Conservation (phyloP, 2,888 invertebrate species). For the Leptothorax acervorum region DNA sequence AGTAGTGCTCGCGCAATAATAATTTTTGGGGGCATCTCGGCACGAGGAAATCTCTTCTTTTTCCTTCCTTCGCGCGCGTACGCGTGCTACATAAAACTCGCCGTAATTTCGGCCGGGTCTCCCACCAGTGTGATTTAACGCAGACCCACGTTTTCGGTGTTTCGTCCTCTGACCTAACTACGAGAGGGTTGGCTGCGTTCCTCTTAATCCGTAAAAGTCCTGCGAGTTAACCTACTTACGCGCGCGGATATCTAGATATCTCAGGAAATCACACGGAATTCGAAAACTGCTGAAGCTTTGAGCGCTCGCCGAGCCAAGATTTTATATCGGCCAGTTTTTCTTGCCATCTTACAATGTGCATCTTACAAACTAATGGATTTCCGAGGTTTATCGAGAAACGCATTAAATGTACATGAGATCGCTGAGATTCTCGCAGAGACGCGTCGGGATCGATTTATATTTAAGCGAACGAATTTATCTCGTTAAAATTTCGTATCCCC, state of each 20-base stretch:
- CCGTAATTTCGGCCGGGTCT: conserved; percentile 68
- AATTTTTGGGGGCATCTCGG: conserved; percentile 58
- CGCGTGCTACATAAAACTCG: conserved; percentile 68
- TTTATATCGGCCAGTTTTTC: conserved; percentile 24
- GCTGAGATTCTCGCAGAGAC: not conserved
- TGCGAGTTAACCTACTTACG: conserved; percentile 67
- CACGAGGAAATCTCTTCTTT: conserved; percentile 60
- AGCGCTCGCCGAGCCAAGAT: conserved; percentile 48
- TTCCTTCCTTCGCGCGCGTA: conserved; percentile 48
- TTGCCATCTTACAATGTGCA: not conserved
- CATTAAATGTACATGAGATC: not conserved
- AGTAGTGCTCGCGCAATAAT: conserved; percentile 60
- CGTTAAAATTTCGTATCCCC: conserved; percentile 20
- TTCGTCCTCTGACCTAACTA: conserved; percentile 61
- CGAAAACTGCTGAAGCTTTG: conserved; percentile 43
- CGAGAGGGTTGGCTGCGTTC: conserved; percentile 56
- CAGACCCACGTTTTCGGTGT: conserved; percentile 64
- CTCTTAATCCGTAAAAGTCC: conserved; percentile 63
- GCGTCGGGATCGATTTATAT: conserved; percentile 16
- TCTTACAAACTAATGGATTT: conserved; percentile 8
- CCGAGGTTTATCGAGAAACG: conserved; percentile 17
- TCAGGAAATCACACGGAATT: conserved; percentile 45
- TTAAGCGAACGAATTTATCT: conserved; percentile 5
- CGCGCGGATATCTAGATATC: conserved; percentile 59
- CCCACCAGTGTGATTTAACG: conserved; percentile 69